Evolutionary conservation across 2,888 invertebrate genomes (phyloP).

Genomic region (Tiliacea citrago): DNA sequence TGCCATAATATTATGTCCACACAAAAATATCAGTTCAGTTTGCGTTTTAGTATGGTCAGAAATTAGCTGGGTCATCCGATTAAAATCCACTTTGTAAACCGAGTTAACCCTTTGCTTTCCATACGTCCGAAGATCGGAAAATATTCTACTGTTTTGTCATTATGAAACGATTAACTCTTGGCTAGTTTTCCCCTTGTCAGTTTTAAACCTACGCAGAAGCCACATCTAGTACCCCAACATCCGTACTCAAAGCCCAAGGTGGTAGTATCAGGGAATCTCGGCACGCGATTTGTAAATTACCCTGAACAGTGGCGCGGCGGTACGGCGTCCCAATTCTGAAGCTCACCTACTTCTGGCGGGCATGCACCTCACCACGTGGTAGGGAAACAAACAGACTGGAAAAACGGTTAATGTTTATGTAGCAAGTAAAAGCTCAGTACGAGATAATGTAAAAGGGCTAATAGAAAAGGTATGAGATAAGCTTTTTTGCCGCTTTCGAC

Average conservation of each 20-base stretch:
- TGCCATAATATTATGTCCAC: neutral
- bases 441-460: neutral
- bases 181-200: neutral
- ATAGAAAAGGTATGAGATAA: neutral
- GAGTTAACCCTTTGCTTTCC: no score
- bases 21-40: neutral
- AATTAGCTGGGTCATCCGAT: neutral
- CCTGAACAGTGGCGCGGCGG: conserved; percentile 52
- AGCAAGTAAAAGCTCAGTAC: neutral
- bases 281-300: conserved; percentile 82
- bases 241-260: conserved; percentile 23
- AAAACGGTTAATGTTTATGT: neutral
- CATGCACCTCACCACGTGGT: conserved; percentile 48
- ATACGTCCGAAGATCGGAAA: no score
- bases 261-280: conserved; percentile 62
- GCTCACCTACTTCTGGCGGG: conserved; percentile 59
- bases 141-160: neutral
- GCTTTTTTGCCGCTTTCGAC: neutral
- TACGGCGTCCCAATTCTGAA: conserved; percentile 43
- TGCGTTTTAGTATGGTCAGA: neutral
- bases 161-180: neutral
- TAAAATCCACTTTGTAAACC: neutral
- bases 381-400: conserved; percentile 11
- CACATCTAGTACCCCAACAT: conserved; percentile 32
- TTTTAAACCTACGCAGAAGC: neutral